Evolutionary conservation across 1,140 invertebrate genomes (phyloP), one percentile per base, ranked within the genome.

Genomic region (Micrasema minimum): DNA sequence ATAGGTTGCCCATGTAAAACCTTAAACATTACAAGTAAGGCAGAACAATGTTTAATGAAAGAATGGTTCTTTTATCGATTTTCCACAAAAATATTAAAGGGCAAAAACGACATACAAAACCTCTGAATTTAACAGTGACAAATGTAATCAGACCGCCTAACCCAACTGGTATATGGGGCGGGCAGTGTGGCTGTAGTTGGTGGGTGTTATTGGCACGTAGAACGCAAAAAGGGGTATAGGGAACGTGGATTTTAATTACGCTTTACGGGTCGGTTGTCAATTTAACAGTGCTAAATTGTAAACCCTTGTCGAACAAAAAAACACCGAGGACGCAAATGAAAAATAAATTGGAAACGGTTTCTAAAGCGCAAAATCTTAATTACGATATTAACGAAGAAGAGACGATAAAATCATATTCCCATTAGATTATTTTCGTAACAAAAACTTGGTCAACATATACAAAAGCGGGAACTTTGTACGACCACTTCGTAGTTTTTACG

Each of bases 201-300:
- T 41, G 35, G 14, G 9, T 9, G n/a, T 18, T 41, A 35, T 10
- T 59, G 2, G 37, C 37, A 59, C n/a, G 55, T 11, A 59, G 55
- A 41, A 61, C 41, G 66, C 38, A 72, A 74, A 66, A 61, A 43
- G 31, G 67, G 68, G 48, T 37, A 38, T 46, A 51, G 48, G 46
- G 11, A 55, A 57, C 66, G 45, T 23, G 62, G 67, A 74, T 74
- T 74, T 74, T 74, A 74, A 74, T 74, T 74, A 70, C 72, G 66
- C 50, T 74, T 67, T 59, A 70, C 51, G 72, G 67, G 51, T 70
- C 51, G 64, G 62, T 67, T 74, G 72, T 74, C 72, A 74, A 74
- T 74, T 74, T 70, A 62, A 67, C 67, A 41, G 65, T 51, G 48
- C 45, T 66, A 48, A 66, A 66, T 66, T 66, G 55, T 59, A 59